Evolutionary conservation across 2,888 invertebrate species (phyloP), one percentile per base, ranked within the genome.

Genomic region (Nemapogon koenigi): DNA sequence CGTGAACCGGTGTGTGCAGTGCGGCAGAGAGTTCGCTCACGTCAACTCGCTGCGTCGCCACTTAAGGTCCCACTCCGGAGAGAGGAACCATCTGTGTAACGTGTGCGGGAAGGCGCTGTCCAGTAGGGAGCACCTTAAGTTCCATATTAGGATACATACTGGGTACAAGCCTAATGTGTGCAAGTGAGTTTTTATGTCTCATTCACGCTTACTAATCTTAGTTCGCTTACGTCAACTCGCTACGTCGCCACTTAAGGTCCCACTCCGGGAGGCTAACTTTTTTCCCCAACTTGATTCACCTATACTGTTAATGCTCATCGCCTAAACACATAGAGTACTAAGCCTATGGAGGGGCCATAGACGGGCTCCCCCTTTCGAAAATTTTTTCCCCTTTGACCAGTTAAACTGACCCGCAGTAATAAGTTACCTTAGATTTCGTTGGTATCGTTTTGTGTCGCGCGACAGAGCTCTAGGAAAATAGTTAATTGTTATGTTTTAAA

Each of bases 81-180:
- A 81, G 58, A 66, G 80, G 41, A 81, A 83, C 59, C 80, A 69
- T 59, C 70, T 83, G 3, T 84, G 84, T 60, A 81, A 79, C 50
- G 79, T 84, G 30, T 84, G 84, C 60, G 83, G 84, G 39, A 84
- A 84, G 61, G 72, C 81, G 45, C 81, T 84, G 3, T 80, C 83
- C 22, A 79, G 78, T 40, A 62, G 81, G 29, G 83, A 83, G 22
- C 84, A 84, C 47, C 69, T 84, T 46, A 83, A 82, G 56, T 83
- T 83, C 52, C 84, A 84, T 53, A 70, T 83, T 43, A 63, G 84
- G 25, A 84, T 84, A 35, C 84, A 84, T 54, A 82, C 83, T 1
- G 84, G 83, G 0, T 82, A 83, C 59, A 84, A 84, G 58, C 84
- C 84, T 1, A 79, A 84, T 49, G 73, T 82, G 1, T 84, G 84